Evolutionary conservation across 2,888 invertebrate species (phyloP), one percentile per base, ranked within the genome.

Genomic region (Brenthis daphne): DNA sequence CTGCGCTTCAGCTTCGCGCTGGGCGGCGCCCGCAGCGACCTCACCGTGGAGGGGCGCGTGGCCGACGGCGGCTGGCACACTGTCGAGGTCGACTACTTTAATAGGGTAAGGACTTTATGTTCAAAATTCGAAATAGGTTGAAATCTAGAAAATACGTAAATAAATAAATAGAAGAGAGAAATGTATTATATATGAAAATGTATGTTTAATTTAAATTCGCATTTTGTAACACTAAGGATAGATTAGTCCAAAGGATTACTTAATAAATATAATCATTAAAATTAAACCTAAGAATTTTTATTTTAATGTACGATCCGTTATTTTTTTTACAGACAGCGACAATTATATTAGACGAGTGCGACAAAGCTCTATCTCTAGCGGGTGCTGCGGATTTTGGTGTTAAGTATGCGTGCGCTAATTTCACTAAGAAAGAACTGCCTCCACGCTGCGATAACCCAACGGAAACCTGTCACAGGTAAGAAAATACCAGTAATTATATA

Each of bases 51-150:
- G 0, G 94, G 94, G 0, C 95, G 96, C 1, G 95, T 99, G 0
- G 96, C 96, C 1, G 97, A 99, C 82, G 99, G 99, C 0, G 88
- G 94, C 56, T 99, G 99, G 99, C 98, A 99, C 84, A 94, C 95
- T 6, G 97, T 98, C 3, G 95, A 95, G 71, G 94, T 99, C 0
- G 93, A 94, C 16, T 99, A 99, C 83, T 95, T 96, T 72, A 98
- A 99, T 83, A 95, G 96, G 90, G 96, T 95, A 74, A 86, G 87
- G 12, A 20, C 54, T 14, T 56, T 1, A n/a, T 63, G 12, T 60
- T 33, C n/a, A 3, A 33, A 65, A n/a, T 1, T 29, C 24, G 37
- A 50, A 20, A 13, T 13, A 43, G 50, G 37, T 8, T 43, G 11
- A 43, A 11, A 43, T 43, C 1, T 11, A 8, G 37, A 11, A 43